Base-by-base conservation (phyloP, 1,140 invertebrate genomes). In the Aporrectodea caliginosa region DNA sequence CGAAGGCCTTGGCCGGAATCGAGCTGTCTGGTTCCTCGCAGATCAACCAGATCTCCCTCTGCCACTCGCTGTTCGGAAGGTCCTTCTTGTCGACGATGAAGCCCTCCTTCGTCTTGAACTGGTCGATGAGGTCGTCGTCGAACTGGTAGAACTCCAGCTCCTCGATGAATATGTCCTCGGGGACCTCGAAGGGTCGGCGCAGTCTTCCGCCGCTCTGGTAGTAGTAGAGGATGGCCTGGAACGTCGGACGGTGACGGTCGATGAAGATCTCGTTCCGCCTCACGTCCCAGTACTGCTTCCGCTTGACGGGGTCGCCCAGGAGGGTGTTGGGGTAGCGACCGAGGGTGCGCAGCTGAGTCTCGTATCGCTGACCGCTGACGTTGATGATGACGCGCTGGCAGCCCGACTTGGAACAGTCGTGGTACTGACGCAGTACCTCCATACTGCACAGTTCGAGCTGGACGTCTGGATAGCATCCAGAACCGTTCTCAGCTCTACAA, bases 221-320 rank as follows among this genome's bases (percentile, higher is more conserved):
- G 90, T 98, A 99, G 89, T 99, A 99, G 84, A 99, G 92, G 90
- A 99, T 98, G 87, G 97, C 88, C 77, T 89, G 87, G 82, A 90
- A 90, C 68, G 95, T 95, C 85, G 95, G 95, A 88, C 98, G 92
- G 92, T 99, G 98, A 85, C 98, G 92, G 91, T 99, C 98, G 91
- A 99, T 98, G 91, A 99, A 99, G 91, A 98, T 99, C 91, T 99
- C 97, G 91, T 98, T 97, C 89, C 95, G 92, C 84, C 96, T 90
- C 81, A 94, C 93, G 91, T 99, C 96, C 91, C 98, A 99, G 91
- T 97, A 99, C 77, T 84, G 78, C 2, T 84, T 78, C 2, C 98
- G 91, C 87, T 97, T 92, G 83, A 92, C 90, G 82, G 96, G 95
- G 91, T 98, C 94, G 83, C 98, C 98, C 84, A 99, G 92, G 85